Base-by-base conservation (phyloP, 2,797 vertebrate species). In the Buceros bicornis region DNA sequence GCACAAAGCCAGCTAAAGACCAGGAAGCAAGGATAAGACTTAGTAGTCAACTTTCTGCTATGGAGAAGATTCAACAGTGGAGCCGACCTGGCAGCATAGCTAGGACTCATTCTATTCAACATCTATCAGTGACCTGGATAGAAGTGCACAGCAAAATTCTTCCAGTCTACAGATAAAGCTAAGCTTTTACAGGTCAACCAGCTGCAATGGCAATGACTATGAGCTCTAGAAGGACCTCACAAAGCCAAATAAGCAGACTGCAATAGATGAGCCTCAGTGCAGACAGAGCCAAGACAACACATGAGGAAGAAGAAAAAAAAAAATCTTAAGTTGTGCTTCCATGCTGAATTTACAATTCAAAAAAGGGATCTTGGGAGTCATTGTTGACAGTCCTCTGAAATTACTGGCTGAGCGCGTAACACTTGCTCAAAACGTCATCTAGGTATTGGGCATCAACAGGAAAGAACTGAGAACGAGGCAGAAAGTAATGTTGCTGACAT, bases 71-170 rank as follows among this genome's bases (percentile, higher is more conserved):
- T 82, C 51, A 74, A 12, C 1, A 83, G 47, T 4, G 3, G 70
- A 90, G 47, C 20, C 84, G 62, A 67, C 42, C 89, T 72, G 73
- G 89, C 61, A 89, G 66, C 73, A 79, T 0, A 43, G 62, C 61
- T 37, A 48, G 50, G 29, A 72, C 43, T 90, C n/a, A 29, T 33
- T 73, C 37, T 61, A 64, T 47, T 89, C 81, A 90, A 17, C 33
- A 79, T 72, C 88, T 86, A 33, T 93, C 92, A 90, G 37, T 87
- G 83, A 95, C 89, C 50, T 82, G 66, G 48, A 93, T 7, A 79
- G n/a, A 92, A 83, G 33, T 5, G 21, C 61, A 79, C n/a, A 56
- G 61, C 5, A 18, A 56, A 93, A 81, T 64, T 67, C 61, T 60
- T 29, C 18, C 80, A 69, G 57, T 13, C 33, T 65, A 33, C 37